phyloP scores from a whole-genome alignment of 2,113 vertebrate species.

The Proteles cristata region DNA sequence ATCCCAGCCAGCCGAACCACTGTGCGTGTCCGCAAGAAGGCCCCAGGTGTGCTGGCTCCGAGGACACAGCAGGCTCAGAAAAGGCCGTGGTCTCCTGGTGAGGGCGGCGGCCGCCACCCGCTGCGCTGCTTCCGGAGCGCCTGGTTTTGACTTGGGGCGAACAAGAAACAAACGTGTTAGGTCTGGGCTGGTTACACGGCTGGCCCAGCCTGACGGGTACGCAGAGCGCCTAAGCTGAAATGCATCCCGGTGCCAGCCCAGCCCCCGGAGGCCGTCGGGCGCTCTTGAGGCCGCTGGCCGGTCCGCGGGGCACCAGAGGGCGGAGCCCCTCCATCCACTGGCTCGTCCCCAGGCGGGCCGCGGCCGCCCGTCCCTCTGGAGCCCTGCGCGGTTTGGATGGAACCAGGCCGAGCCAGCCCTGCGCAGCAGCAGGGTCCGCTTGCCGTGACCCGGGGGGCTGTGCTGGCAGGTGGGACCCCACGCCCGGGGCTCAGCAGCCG shows the following conservation, averaged over 20 bases:
- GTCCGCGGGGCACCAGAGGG: background rate
- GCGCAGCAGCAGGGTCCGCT: too few species aligned
- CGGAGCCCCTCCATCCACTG: background rate
- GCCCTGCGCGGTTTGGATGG: background rate
- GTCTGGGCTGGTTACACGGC: background rate
- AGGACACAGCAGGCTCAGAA: background rate
- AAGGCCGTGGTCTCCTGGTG: background rate
- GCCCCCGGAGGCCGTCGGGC: background rate
- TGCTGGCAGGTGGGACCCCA: background rate
- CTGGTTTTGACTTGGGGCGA: background rate
- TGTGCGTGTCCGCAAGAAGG: background rate
- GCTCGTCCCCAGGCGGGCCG: rapidly evolving
- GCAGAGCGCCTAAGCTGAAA: background rate
- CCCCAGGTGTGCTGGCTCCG: background rate
- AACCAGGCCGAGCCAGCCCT: background rate
- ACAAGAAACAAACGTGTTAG: background rate
- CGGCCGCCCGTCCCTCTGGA: too few species aligned
- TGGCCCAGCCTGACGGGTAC: background rate
- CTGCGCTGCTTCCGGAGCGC: background rate
- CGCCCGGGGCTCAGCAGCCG: background rate
- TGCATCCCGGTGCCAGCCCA: background rate
- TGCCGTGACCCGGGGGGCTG: background rate
- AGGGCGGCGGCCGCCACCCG: background rate
- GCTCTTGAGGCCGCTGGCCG: background rate
- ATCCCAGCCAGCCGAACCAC: too few species aligned